Percentiles rank a stretch among this genome's conserved stretches.
Evolutionary conservation across 2,888 invertebrate species (phyloP).

Genomic region (Graphium colonna): DNA sequence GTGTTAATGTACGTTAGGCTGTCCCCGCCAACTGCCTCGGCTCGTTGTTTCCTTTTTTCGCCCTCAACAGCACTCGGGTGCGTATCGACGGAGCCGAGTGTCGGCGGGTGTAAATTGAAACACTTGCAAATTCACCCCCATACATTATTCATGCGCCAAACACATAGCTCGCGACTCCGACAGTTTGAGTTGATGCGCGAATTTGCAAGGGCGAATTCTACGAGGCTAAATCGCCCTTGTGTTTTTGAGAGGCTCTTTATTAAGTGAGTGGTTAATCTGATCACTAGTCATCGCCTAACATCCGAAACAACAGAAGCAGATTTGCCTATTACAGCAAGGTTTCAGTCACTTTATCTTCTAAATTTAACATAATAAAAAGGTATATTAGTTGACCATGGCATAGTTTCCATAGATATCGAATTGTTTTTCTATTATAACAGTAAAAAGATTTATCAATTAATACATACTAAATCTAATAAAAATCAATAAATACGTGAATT

Average conservation of each 20-base stretch:
- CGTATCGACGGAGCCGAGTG: slow-evolving; percentile 66
- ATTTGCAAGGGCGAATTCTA: slow-evolving; percentile 48
- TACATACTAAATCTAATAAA: too few relatives aligned
- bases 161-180: slow-evolving; percentile 54
- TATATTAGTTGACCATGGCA: too few relatives aligned
- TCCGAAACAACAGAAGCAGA: too few relatives aligned
- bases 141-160: slow-evolving; percentile 77
- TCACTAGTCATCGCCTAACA: not conserved
- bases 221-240: slow-evolving; percentile 39
- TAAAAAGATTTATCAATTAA: too few relatives aligned
- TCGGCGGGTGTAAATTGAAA: slow-evolving; percentile 78
- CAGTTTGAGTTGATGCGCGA: slow-evolving; percentile 63
- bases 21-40: slow-evolving; percentile 39
- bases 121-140: slow-evolving; percentile 78
- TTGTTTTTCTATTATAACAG: too few relatives aligned
- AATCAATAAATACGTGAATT: too few relatives aligned
- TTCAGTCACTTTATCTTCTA: too few relatives aligned
- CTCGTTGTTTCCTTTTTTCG: slow-evolving; percentile 73
- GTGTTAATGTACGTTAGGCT: slow-evolving; percentile 33
- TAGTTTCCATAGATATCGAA: too few relatives aligned
- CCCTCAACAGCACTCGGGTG: slow-evolving; percentile 64
- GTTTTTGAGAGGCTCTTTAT: slow-evolving; percentile 17
- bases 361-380: too few relatives aligned
- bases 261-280: slow-evolving; percentile 33
- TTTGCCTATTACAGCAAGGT: too few relatives aligned